Base-by-base conservation (phyloP, 2,888 invertebrate species). In the Epicampocera succincta region DNA sequence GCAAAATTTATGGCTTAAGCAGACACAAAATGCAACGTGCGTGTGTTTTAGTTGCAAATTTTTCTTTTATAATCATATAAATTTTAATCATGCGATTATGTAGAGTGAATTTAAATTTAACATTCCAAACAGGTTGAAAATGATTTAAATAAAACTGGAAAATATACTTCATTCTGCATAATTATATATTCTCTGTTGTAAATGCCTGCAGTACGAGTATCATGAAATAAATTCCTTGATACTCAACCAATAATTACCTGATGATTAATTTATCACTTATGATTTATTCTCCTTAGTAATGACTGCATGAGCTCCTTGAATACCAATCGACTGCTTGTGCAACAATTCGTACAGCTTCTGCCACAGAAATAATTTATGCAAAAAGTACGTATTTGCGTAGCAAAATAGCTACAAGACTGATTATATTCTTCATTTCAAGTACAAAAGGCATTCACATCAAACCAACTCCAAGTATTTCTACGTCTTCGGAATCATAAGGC, bases 231-330 rank as follows among this genome's bases (percentile, higher is more conserved):
- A 29, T 50, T 66, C 48, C 29, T 19, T 42, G 19, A 29, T 40
- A 19, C 50, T 46, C 58, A 71, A 63, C n/a, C 44, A 50, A 66
- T 65, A 66, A 50, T 72, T 65, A 72, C 60, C 52, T 60, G 46
- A 65, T 78, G 66, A 78, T 78, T 72, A 72, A 78, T 65, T 78
- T 60, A 78, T 66, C 52, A 66, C 66, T 52, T 19, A 66, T 78
- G 11, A 72, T 54, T 48, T 68, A 68, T 79, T 74, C 61, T 74
- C 74, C 69, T 69, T 68, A 56, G 48, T 13, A 56, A 25, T 17
- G 42, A 40, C 12, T 54, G 38, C 61, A 65, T 61, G 33, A 66
- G 63, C 65, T 72, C 52, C 44, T 66, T 40, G 50, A 77, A 76
- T 76, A 46, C 46, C 61, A 69, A 29, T 52, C 11, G 11, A 58